Evolutionary conservation across 2,113 vertebrate species (phyloP), one percentile per base, ranked within the genome.

Genomic region (Uropsilus gracilis): DNA sequence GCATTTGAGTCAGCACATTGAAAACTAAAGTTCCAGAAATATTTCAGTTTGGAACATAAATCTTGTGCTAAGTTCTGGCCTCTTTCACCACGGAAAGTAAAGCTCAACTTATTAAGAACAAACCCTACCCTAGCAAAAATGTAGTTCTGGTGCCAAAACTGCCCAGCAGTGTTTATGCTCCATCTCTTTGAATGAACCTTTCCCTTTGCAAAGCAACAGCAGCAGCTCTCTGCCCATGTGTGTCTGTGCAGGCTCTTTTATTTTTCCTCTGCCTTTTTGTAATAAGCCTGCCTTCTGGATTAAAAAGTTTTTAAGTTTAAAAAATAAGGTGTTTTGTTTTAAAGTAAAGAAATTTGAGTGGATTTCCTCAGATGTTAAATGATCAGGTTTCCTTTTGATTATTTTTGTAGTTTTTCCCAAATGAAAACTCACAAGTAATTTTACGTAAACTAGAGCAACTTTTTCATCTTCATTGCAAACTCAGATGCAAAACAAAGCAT

Each of bases 401-500:
- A 90, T 88, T 94, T 94, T 88, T 77, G 63, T 83, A 94, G 71
- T 90, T 86, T 96, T 95, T 80, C 55, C 57, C 57, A 92, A 92
- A 87, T 91, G 88, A 94, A 81, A 84, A 90, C 81, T 96, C 75
- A 89, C 81, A 94, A 12, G 76, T 66, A 68, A 84, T 87, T 95
- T 95, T 72, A 95, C 90, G 76, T 91, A 89, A 94, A 87, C 73
- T 77, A 66, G 42, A 95, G n/a, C 55, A 88, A 50, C 86, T 95
- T 91, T 96, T 92, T 94, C 89, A 87, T 97, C 55, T 96, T 97
- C 91, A 97, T 96, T 97, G 96, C 90, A 73, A 77, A 93, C 71
- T 90, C 48, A 96, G 37, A 96, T 95, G 76, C 73, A 89, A 98
- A 98, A 96, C 81, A 98, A 95, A 96, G 50, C 87, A 95, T 95